Base-by-base conservation (phyloP, 2,797 vertebrate genomes). In the Hydrophis major region DNA sequence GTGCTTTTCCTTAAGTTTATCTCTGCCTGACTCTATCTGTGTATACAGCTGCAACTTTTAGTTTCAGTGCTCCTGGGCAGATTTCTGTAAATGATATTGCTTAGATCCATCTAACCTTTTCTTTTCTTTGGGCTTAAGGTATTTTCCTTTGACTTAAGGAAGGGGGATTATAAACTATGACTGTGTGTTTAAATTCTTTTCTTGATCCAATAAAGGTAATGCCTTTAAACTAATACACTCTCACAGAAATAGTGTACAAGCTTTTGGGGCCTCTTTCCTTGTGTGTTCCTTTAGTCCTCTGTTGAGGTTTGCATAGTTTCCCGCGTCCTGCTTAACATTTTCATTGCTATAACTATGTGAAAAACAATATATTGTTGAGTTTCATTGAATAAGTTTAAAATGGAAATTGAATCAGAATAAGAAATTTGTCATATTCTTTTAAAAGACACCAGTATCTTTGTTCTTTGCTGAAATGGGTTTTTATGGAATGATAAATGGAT, bases 381-480 rank as follows among this genome's bases (percentile, higher is more conserved):
- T 90, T 93, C 92, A 42, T 55, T 63, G 90, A 92, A 47, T 94
- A 83, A 47, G 12, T 25, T 90, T 57, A 7, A 83, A 93, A 89
- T 69, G n/a, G 90, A 32, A 27, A 56, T 47, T 55, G 78, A 87
- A 60, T 88, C 47, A 90, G 61, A 55, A 87, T 27, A 53, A 12
- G 28, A 57, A 37, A 28, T 59, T 87, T 20, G 53, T 59, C 55
- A 55, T 63, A 66, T 10, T 42, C n/a, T 60, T 50, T 88, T 74
- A 56, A 61, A 47, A 28, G 7, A 87, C 18, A n/a, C 4, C 11
- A 11, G 87, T 92, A 12, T 55, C 7, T 32, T 10, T 93, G 86
- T 42, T 42, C 47, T 60, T 93, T 63, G n/a, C 55, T 55, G 55
- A 18, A 4, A 32, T 61, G 47, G 25, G 61, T 74, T 87, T 50